Evolutionary conservation across 1,140 invertebrate species (phyloP).

Genomic region (Portunus trituberculatus): DNA sequence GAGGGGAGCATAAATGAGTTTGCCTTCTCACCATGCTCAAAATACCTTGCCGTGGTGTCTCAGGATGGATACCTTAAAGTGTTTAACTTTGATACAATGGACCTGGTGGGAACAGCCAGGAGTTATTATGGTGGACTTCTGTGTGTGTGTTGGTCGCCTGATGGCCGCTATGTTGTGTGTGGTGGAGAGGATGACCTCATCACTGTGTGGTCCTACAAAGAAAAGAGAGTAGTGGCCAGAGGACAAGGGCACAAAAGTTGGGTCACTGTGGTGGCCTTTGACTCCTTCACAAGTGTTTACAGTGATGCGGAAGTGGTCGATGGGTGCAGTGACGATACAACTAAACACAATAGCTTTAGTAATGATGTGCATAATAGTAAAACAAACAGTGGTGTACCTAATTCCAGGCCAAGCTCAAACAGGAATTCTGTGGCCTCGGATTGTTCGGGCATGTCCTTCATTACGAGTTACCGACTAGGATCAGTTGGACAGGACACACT

Average conservation of each 20-base stretch:
- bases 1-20: constrained; percentile 96
- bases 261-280: constrained; percentile 98
- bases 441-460: constrained; percentile 80
- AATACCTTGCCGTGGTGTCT: constrained; percentile 94
- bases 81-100: constrained; percentile 98
- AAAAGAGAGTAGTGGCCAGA: constrained; percentile 95
- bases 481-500: constrained; percentile 99
- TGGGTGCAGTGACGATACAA: constrained; percentile 74
- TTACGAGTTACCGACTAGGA: constrained; percentile 92
- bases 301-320: constrained; percentile 79
- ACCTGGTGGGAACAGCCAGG: constrained; percentile 92
- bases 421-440: constrained; percentile 78
- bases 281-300: constrained; percentile 91
- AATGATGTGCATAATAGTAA: constrained; percentile 80
- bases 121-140: constrained; percentile 97
- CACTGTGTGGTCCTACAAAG: constrained; percentile 97
- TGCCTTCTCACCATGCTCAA: constrained; percentile 96
- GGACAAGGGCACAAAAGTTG: constrained; percentile 97
- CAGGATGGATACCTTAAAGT: constrained; percentile 98
- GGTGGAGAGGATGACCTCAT: constrained; percentile 99
- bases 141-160: constrained; percentile 99
- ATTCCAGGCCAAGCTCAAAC: constrained; percentile 78
- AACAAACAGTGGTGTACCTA: constrained; percentile 67
- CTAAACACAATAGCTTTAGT: constrained; percentile 78
- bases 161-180: constrained; percentile 96